Evolutionary conservation across 1,140 invertebrate genomes (phyloP), one percentile per base, ranked within the genome.

Genomic region (Hypothenemus hampei): DNA sequence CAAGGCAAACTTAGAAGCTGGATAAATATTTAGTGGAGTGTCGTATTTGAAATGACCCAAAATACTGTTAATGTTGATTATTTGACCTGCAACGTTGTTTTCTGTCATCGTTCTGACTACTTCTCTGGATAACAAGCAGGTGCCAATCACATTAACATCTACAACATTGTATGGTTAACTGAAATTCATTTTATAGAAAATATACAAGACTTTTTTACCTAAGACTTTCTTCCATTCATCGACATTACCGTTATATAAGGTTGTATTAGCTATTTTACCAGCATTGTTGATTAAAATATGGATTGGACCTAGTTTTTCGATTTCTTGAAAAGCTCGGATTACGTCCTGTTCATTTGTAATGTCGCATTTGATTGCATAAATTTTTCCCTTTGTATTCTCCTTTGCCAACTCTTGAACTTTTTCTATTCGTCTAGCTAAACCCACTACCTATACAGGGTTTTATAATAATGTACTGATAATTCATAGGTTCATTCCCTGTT

Each of bases 251-350:
- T 61, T 35, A 24, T 40, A 35, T 4, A 61, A 29, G 13, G 36
- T 46, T 31, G 26, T 8, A 31, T 31, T 3, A 3, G 10, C 11
- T 6, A 6, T 29, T 29, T 29, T 29, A 8, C 78, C 83, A 20
- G 81, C 84, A 64, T 83, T 84, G 64, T 86, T 86, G 23, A 87
- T 72, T 13, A 83, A 74, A 6, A 85, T 75, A 61, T 85, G 79
- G 2, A 85, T 69, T 4, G 78, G 76, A 6, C 80, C 80, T 46
- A 80, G 70, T 4, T 77, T 67, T 3, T 65, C 69, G 3, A 82
- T 75, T 69, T 74, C 77, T 31, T 76, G 69, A 65, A 86, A 87
- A 44, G 83, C 78, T 5, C 69, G 65, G 13, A 75, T 65, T 11
- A 89, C 77, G n/a, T 86, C 78, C 0, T 71, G 68, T 44, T 81